Percentiles rank a stretch among this genome's conserved stretches.
These are phyloP conservation scores for Sebastes vulpes DNA, from an alignment of 2,797 vertebrate genomes.

Conservation along the genomic window DNA sequence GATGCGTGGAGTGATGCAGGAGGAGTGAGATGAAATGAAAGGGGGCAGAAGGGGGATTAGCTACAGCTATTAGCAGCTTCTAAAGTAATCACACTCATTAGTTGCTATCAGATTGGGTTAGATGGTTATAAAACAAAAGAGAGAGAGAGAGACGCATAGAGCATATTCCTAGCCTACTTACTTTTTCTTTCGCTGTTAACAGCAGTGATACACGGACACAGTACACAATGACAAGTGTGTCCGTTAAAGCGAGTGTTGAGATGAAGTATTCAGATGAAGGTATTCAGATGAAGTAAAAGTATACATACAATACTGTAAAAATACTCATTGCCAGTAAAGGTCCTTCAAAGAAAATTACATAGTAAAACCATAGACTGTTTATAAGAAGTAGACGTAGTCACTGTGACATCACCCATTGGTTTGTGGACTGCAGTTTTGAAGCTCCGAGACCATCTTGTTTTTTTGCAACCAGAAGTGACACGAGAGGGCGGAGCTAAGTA, in stretches of 20 bases:
- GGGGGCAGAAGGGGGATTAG: constrained; percentile 70
- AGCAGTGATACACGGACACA: not conserved
- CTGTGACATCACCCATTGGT: too few relatives aligned
- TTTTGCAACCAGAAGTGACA: too few relatives aligned
- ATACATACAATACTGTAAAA: not conserved
- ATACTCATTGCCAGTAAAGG: not conserved
- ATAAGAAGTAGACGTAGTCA: too few relatives aligned
- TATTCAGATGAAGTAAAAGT: not conserved
- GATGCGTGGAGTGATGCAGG: constrained; percentile 57
- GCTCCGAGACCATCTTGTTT: too few relatives aligned
- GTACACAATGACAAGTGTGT: not conserved
- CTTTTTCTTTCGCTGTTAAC: not conserved
- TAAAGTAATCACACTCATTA: constrained; percentile 81
- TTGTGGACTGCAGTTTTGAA: too few relatives aligned
- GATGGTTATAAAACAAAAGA: constrained; percentile 73
- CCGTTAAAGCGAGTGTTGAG: not conserved
- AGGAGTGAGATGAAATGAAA: constrained; percentile 70
- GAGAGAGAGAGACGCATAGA: not conserved
- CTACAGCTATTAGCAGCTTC: constrained; percentile 78
- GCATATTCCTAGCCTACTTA: not conserved
- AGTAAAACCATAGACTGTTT: not conserved
- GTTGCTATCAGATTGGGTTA: constrained; percentile 77
- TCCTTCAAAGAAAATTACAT: not conserved
- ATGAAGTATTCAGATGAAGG: too few relatives aligned
- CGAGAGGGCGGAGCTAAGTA: too few relatives aligned